Conservation (phyloP, 2,113 vertebrate species). For the Pithys albifrons region DNA sequence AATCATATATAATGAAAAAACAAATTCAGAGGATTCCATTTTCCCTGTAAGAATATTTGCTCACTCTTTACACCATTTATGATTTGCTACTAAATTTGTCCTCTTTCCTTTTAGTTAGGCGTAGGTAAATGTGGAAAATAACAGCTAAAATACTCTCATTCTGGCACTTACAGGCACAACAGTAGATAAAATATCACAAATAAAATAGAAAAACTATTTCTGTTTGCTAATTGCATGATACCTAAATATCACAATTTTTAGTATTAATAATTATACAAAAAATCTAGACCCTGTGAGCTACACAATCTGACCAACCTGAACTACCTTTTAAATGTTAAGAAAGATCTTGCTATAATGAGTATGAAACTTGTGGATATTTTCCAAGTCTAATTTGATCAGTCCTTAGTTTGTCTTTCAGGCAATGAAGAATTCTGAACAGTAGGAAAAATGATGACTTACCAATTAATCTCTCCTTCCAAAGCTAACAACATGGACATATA, state of each 20-base stretch:
- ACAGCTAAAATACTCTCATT: background rate
- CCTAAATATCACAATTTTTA: background rate
- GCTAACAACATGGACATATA: background rate
- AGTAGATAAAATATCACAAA: background rate
- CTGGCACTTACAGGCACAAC: background rate
- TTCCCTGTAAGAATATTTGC: background rate
- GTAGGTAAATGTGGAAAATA: background rate
- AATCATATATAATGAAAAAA: slow-evolving; percentile 22
- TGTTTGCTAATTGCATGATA: background rate
- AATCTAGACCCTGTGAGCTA: background rate
- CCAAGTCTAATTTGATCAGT: background rate
- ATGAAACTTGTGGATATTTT: background rate
- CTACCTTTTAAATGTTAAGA: background rate
- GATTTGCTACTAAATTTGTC: background rate
- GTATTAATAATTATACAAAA: background rate
- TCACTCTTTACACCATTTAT: background rate
- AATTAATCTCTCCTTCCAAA: background rate
- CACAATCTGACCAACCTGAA: background rate
- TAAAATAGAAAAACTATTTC: background rate
- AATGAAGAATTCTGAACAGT: background rate
- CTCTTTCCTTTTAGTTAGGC: background rate
- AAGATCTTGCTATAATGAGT: background rate
- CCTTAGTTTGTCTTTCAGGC: background rate
- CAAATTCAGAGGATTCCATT: background rate
- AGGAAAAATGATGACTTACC: background rate